phyloP scores from a whole-genome alignment of 2,888 invertebrate genomes.

The Cinara cedri region DNA sequence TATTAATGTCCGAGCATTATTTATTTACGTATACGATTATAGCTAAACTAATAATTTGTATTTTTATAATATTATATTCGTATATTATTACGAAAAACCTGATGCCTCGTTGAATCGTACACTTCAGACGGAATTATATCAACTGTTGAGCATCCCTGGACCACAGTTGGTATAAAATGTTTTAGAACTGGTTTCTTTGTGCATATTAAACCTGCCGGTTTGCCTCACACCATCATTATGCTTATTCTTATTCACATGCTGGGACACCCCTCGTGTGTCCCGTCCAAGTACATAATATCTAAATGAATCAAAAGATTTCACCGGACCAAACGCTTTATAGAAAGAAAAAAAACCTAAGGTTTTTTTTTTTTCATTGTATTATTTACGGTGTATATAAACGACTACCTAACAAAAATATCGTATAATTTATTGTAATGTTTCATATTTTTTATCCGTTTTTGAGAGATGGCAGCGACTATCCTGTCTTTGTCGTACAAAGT shows the following conservation, averaged over 20 bases:
- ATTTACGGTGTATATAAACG: neutral
- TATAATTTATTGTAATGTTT: neutral
- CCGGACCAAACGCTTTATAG: conserved; percentile 23
- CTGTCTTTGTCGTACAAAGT: too few relatives aligned
- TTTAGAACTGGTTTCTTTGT: conserved; percentile 57
- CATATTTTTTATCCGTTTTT: neutral
- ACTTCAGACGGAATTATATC: conserved; percentile 33
- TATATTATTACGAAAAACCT: neutral
- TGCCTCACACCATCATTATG: conserved; percentile 43
- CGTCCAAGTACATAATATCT: conserved; percentile 24
- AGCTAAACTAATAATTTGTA: too few relatives aligned
- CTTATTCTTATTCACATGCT: conserved; percentile 23
- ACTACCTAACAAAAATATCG: conserved; percentile 9
- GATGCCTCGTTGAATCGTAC: neutral
- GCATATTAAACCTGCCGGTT: conserved; percentile 57
- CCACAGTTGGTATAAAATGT: conserved; percentile 54
- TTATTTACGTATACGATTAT: too few relatives aligned
- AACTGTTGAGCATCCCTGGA: conserved; percentile 55
- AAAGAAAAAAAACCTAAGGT: conserved; percentile 8
- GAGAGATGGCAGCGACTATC: too few relatives aligned
- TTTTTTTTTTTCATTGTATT: neutral
- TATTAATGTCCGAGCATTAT: too few relatives aligned
- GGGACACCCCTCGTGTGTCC: conserved; percentile 47
- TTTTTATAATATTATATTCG: conserved; percentile 14
- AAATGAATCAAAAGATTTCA: conserved; percentile 55